A percentile compares a stretch with the other conserved stretches of the same genome.
Conservation (phyloP, 2,113 vertebrate species). For the Odobenus rosmarus region DNA sequence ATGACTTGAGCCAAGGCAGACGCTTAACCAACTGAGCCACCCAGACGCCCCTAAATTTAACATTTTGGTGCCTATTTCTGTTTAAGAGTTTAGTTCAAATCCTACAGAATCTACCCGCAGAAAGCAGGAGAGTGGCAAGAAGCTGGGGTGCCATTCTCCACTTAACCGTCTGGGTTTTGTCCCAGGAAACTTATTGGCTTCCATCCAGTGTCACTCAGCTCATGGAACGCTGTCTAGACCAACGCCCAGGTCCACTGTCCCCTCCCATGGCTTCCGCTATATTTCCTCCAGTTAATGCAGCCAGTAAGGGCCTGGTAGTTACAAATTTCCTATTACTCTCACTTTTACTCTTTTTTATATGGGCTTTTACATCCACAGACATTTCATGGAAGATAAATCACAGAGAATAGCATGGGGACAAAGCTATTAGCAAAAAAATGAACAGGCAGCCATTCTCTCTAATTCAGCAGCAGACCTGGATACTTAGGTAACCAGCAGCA, state of each 20-base stretch:
- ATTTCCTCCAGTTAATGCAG: slow-evolving; percentile 62
- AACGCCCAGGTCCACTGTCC: not conserved
- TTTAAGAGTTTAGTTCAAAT: slow-evolving; percentile 36
- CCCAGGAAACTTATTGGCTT: not conserved
- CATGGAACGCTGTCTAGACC: not conserved
- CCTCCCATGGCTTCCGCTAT: not conserved
- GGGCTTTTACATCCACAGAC: slow-evolving; percentile 26
- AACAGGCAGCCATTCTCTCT: not conserved
- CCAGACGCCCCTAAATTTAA: not conserved
- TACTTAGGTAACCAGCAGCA: not conserved
- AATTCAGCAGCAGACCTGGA: not conserved
- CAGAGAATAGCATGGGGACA: not conserved
- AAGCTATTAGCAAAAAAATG: not conserved
- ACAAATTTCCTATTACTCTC: slow-evolving; percentile 46
- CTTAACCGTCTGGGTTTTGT: not conserved
- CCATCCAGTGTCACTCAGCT: not conserved
- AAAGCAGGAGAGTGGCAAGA: not conserved
- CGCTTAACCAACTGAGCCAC: not conserved
- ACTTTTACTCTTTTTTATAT: slow-evolving; percentile 48
- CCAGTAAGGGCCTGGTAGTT: slow-evolving; percentile 47
- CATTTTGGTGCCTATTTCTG: not conserved
- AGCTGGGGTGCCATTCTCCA: not conserved
- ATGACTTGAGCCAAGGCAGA: not conserved
- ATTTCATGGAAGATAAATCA: slow-evolving; percentile 75
- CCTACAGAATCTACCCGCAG: not conserved